phyloP scores from a whole-genome alignment of 2,113 vertebrate genomes.

The Vulpes vulpes region DNA sequence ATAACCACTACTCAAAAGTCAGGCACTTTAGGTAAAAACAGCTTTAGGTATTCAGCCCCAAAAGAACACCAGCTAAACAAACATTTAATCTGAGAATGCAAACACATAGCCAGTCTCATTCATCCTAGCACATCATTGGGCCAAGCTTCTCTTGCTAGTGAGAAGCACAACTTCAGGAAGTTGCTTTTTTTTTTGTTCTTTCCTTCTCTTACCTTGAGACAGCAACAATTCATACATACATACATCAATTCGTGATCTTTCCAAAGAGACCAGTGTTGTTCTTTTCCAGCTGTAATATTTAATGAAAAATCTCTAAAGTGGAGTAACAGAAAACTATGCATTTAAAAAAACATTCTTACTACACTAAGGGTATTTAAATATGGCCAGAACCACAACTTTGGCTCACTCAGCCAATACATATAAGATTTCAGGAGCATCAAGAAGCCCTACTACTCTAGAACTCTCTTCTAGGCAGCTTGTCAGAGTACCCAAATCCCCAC shows the following conservation, averaged over 20 bases:
- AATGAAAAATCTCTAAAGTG: neutral
- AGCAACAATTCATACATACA: neutral
- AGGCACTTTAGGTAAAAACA: neutral
- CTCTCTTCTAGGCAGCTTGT: neutral
- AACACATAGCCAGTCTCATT: neutral
- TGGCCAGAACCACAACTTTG: neutral
- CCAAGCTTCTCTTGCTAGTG: neutral
- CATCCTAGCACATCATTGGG: neutral
- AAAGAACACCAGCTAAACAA: constrained; percentile 46
- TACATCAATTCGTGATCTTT: neutral
- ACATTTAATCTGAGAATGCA: constrained; percentile 35
- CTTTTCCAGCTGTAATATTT: neutral
- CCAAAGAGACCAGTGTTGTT: neutral
- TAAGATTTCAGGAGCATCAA: neutral
- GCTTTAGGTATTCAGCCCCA: neutral
- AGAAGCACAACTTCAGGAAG: neutral
- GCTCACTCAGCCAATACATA: too few species aligned
- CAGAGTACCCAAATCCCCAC: neutral
- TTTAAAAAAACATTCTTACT: neutral
- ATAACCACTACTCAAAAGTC: neutral
- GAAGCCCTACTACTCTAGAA: neutral
- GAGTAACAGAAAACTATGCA: neutral
- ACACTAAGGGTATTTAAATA: neutral
- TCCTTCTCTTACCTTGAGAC: neutral
- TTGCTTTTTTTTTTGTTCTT: neutral